Base-by-base conservation (phyloP, 2,888 invertebrate genomes). In the Sisyra nigra region DNA sequence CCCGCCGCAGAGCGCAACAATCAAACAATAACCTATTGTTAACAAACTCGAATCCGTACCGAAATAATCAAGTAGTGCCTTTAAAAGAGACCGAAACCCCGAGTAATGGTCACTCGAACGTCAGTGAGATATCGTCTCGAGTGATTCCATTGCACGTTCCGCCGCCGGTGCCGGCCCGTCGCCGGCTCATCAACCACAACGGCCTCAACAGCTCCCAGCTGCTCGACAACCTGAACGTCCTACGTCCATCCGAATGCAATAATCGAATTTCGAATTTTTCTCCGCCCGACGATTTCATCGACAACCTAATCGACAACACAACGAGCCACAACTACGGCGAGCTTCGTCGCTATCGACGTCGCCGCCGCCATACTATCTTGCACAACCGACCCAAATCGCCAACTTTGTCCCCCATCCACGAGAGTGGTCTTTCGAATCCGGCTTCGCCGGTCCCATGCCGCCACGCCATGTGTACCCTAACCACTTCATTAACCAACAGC, bases 371-470 rank as follows among this genome's bases (percentile, higher is more conserved):
- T 48, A 54, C 60, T 35, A 57, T 56, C 42, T 55, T 55, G 3
- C 56, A 55, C 41, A 59, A 59, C 46, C 54, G 61, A 36, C 58
- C 60, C 14, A 64, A 63, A 49, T 62, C 71, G 24, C 71, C 73
- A 30, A 69, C 72, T 30, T 58, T 80, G 45, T 79, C 79, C 43
- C 80, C 80, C 24, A 80, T 80, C 43, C 71, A 76, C 46, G 80
- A 80, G 53, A 76, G 78, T 37, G 80, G 80, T 24, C 62, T 77
- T 13, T 79, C 79, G 38, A 80, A 80, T 62, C 77, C 77, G 2
- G 73, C 75, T 11, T 77, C 77, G 44, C 77, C 78, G 7, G 37
- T 42, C 17, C 42, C 44, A 35, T 41, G 44, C 30, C 40, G 46
- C 19, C 46, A 44, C 38, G 39, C 40, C 41, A 38, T 24, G 24